Conservation (phyloP, 2,797 vertebrate genomes). For the Xenopus petersii region DNA sequence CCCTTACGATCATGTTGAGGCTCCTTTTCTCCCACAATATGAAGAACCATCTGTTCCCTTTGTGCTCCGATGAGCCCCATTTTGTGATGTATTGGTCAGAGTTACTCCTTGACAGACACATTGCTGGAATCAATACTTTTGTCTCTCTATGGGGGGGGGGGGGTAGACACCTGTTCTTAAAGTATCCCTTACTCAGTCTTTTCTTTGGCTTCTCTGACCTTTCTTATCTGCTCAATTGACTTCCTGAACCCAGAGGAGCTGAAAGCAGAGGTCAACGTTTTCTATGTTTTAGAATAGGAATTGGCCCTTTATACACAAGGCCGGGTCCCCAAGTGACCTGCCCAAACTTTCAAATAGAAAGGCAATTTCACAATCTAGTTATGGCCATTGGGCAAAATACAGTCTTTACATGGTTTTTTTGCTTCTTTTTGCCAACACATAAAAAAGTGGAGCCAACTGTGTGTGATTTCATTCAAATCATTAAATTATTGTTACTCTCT, state of each 20-base stretch:
- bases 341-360: background rate
- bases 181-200: background rate
- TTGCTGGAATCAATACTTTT: background rate
- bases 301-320: conserved; percentile 17
- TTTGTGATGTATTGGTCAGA: no score
- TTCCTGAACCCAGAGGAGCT: conserved; percentile 10
- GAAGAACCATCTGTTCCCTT: no score
- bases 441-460: no score
- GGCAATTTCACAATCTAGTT: no score
- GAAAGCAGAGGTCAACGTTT: background rate
- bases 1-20: no score
- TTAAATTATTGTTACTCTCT: no score
- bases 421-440: no score
- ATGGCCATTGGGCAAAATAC: background rate
- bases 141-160: background rate
- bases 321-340: background rate
- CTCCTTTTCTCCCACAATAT: no score
- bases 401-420: no score
- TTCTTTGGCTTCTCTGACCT: conserved; percentile 10
- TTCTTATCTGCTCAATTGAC: conserved; percentile 10
- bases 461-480: no score
- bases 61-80: no score
- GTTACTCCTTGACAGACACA: background rate
- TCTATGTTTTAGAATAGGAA: conserved; percentile 7
- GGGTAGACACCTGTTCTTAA: background rate